A percentile compares a stretch with the other conserved stretches of the same genome.
phyloP scores from a whole-genome alignment of 2,888 invertebrate genomes.

The Apamea crenata region DNA sequence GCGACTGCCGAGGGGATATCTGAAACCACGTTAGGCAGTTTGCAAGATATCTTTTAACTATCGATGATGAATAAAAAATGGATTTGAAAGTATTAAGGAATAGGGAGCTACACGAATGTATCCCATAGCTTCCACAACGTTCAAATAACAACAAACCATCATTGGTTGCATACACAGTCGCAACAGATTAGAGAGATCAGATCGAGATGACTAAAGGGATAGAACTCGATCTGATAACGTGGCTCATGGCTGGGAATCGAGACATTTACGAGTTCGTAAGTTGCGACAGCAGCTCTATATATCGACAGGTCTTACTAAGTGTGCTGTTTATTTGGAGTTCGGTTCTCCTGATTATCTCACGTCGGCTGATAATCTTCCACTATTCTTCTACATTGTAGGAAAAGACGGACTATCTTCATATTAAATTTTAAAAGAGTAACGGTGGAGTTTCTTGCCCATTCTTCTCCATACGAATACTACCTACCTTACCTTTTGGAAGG shows the following conservation, averaged over 20 bases:
- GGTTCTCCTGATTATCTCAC: background rate
- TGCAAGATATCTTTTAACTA: background rate
- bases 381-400: background rate
- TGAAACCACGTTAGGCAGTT: no score
- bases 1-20: background rate
- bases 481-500: no score
- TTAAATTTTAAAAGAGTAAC: background rate
- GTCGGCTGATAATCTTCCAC: background rate
- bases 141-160: slow-evolving; percentile 14
- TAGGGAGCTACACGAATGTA: background rate
- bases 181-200: slow-evolving; percentile 39
- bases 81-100: slow-evolving; percentile 10
- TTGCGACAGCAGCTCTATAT: slow-evolving; percentile 15
- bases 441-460: no score
- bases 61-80: background rate
- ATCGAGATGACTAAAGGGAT: slow-evolving; percentile 31
- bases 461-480: no score
- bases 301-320: background rate
- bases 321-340: background rate
- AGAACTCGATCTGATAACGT: slow-evolving; percentile 21
- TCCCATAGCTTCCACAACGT: background rate
- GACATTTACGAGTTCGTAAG: slow-evolving; percentile 10
- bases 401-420: background rate
- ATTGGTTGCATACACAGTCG: background rate
- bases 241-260: slow-evolving; percentile 7